Conservation (phyloP, 2,888 invertebrate species). For the Brachyptera putata region DNA sequence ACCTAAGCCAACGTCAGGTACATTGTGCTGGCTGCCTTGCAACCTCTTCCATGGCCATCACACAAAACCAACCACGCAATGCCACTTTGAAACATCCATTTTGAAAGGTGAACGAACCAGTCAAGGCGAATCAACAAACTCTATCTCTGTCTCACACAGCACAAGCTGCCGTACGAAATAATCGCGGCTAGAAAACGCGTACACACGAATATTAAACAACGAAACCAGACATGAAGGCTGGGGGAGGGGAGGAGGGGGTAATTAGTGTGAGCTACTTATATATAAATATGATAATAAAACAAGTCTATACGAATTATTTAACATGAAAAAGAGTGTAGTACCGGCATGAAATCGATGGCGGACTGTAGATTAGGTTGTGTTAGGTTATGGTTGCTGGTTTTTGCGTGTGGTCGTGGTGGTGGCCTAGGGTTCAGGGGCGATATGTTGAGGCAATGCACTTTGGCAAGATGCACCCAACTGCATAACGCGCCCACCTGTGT, state of each 20-base stretch:
- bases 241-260: no score
- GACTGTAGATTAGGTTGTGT: constrained; percentile 2
- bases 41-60: constrained; percentile 4
- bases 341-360: constrained; percentile 10
- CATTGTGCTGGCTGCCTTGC: neutral
- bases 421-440: neutral
- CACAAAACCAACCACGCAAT: neutral
- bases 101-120: neutral
- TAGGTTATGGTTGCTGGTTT: constrained; percentile 9
- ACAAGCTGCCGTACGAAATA: neutral
- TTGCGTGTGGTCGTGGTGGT: neutral
- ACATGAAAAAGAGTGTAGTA: constrained; percentile 10
- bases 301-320: constrained; percentile 15
- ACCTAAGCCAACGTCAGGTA: constrained; percentile 20
- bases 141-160: no score
- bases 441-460: neutral
- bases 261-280: constrained; percentile 20
- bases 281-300: constrained; percentile 18
- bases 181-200: neutral
- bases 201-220: neutral
- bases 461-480: neutral
- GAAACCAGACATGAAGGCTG: no score
- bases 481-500: neutral
- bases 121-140: constrained; percentile 7
- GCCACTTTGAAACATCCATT: neutral